A percentile compares a stretch with the other conserved stretches of the same genome.
Conservation (phyloP, 2,888 invertebrate genomes). For the Apeira syringaria region DNA sequence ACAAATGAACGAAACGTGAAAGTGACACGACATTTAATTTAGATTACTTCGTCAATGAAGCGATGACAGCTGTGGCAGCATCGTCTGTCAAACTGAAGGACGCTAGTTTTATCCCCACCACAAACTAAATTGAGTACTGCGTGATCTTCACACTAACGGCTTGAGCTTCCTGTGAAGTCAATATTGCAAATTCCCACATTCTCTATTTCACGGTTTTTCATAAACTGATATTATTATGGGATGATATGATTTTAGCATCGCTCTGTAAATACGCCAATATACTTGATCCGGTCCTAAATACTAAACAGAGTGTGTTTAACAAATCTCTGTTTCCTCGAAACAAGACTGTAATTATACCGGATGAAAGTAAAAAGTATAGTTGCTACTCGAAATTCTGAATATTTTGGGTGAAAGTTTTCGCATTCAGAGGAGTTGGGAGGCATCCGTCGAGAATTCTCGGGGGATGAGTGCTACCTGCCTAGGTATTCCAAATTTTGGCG, state of each 20-base stretch:
- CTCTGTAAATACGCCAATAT: slow-evolving; percentile 23
- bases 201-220: slow-evolving; percentile 14
- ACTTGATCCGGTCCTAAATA: slow-evolving; percentile 23
- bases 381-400: slow-evolving; percentile 33
- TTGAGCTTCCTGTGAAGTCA: no score
- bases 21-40: no score
- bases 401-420: slow-evolving; percentile 48
- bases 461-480: slow-evolving; percentile 46
- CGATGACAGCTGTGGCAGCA: no score
- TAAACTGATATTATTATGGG: slow-evolving; percentile 18
- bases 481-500: slow-evolving; percentile 45
- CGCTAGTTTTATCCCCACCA: no score
- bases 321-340: slow-evolving; percentile 33
- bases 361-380: slow-evolving; percentile 47
- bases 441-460: slow-evolving; percentile 44
- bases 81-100: no score
- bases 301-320: slow-evolving; percentile 10
- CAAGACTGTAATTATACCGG: slow-evolving; percentile 38
- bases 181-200: no score
- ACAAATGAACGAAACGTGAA: no score
- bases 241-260: slow-evolving; percentile 13
- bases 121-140: no score
- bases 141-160: no score
- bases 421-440: slow-evolving; percentile 52
- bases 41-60: no score